A percentile compares a stretch with the other conserved stretches of the same genome.
phyloP scores from a whole-genome alignment of 2,888 invertebrate genomes.

The Yponomeuta cagnagella region DNA sequence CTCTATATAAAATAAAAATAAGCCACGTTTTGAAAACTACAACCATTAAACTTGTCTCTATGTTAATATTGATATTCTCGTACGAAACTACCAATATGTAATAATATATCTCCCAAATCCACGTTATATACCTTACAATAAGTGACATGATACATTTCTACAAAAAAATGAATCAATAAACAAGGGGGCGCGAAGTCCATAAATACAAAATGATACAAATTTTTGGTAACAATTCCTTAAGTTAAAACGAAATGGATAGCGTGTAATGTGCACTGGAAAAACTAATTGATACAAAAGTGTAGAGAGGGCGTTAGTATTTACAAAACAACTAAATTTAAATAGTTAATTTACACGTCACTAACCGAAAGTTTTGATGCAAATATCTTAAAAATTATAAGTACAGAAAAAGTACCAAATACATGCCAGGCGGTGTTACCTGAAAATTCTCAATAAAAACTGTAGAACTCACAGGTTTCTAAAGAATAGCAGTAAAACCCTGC shows the following conservation, averaged over 20 bases:
- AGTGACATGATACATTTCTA: conserved; percentile 36
- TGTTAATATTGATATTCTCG: conserved; percentile 20
- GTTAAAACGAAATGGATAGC: conserved; percentile 34
- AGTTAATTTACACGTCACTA: conserved; percentile 51
- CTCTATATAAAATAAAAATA: conserved; percentile 29
- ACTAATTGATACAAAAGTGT: conserved; percentile 36
- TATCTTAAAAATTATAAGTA: conserved; percentile 39
- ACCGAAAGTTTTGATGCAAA: conserved; percentile 46
- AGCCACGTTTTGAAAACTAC: conserved; percentile 18
- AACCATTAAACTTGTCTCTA: conserved; percentile 8
- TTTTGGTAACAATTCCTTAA: conserved; percentile 74
- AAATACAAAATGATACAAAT: conserved; percentile 54
- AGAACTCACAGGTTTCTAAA: not conserved
- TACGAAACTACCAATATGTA: not conserved
- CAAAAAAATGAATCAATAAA: conserved; percentile 41
- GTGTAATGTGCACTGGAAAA: conserved; percentile 36
- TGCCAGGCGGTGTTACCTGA: not conserved
- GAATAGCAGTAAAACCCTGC: not conserved
- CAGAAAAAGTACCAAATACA: conserved; percentile 18
- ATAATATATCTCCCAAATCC: conserved; percentile 33
- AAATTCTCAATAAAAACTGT: conserved; percentile 5
- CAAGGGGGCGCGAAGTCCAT: conserved; percentile 38
- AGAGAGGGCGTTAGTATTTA: conserved; percentile 41
- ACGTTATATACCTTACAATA: conserved; percentile 27
- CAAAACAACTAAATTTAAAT: conserved; percentile 27